Base-by-base conservation (phyloP, 2,888 invertebrate species). In the Biston betularia region DNA sequence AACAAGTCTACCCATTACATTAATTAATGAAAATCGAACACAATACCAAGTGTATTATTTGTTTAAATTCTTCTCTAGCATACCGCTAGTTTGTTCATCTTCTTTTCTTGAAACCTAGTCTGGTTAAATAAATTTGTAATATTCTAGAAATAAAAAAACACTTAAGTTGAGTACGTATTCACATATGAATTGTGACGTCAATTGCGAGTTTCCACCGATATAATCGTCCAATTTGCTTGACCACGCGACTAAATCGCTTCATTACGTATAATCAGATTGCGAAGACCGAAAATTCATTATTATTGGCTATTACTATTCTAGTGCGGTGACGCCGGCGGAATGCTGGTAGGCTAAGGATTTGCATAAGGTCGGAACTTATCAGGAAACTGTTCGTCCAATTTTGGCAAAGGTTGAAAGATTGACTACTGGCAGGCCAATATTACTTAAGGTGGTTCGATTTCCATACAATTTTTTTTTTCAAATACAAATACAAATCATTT, bases 291-390 rank as follows among this genome's bases (percentile, higher is more conserved):
- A 69, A 61, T 66, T 66, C 66, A 64, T 61, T 61, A 63, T 63
- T 61, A 69, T 64, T 61, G 57, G 62, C 64, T 46, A 66, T 69
- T 69, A 61, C 52, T 69, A 71, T 71, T 71, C 66, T 45, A 66
- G 61, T 56, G 67, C 33, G 56, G 65, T 71, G 44, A 61, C 57
- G 59, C 38, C 44, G 49, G 45, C 53, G 44, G 54, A 44, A 58
- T 40, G 65, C 45, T 56, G 53, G 65, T 46, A 63, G 65, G 68
- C 64, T 63, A 55, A 48, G 53, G 53, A 56, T 68, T 67, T 67
- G 62, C 70, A 65, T 67, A 67, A 33, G 56, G 56, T 62, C 46
- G 38, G 33, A 12, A 56, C 56, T 45, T 38, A 50, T 35, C 48
- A 35, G 44, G 45, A 24, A 54, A 33, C 42, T 54, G 15, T 8